Percentiles rank a stretch among this genome's conserved stretches.
phyloP scores from a whole-genome alignment of 2,113 vertebrate genomes.

The Girardinichthys multiradiatus region DNA sequence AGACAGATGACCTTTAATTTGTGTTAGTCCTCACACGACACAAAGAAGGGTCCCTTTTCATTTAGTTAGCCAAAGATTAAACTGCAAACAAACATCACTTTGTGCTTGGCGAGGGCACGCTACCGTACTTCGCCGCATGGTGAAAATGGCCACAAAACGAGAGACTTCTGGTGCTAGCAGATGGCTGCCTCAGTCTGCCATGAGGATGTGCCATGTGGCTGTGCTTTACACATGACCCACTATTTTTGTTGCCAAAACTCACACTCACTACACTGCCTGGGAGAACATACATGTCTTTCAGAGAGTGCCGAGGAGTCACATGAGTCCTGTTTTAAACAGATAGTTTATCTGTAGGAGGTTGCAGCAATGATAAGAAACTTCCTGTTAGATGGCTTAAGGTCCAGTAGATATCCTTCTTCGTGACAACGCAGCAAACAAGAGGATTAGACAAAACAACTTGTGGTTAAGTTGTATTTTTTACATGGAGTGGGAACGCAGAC shows the following conservation, averaged over 20 bases:
- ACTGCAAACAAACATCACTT: conserved; percentile 56
- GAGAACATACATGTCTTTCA: conserved; percentile 39
- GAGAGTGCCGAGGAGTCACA: conserved; percentile 26
- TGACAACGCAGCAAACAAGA: not conserved
- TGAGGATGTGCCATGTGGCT: conserved; percentile 70
- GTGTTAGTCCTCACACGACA: conserved; percentile 41
- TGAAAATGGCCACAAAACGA: conserved; percentile 67
- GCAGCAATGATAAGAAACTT: conserved; percentile 40
- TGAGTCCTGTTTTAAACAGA: conserved; percentile 14
- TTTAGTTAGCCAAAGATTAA: conserved; percentile 56
- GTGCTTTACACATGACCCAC: conserved; percentile 73
- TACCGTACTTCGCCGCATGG: conserved; percentile 66
- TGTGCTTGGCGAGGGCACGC: conserved; percentile 43
- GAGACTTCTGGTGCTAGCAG: conserved; percentile 76
- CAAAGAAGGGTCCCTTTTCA: conserved; percentile 47
- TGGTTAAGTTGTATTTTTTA: conserved; percentile 9
- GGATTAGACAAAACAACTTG: not conserved
- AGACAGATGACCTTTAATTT: conserved; percentile 59
- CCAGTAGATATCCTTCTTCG: not conserved
- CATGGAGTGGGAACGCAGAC: not conserved
- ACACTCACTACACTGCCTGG: conserved; percentile 35
- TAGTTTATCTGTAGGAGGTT: conserved; percentile 25
- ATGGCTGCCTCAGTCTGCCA: conserved; percentile 71
- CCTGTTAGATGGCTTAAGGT: conserved; percentile 36
- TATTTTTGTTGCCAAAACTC: conserved; percentile 60